Percentiles rank a stretch among this genome's conserved stretches.
These are phyloP conservation scores for Collichthys lucidus DNA, from an alignment of 2,113 vertebrate species.

Conservation along the genomic window DNA sequence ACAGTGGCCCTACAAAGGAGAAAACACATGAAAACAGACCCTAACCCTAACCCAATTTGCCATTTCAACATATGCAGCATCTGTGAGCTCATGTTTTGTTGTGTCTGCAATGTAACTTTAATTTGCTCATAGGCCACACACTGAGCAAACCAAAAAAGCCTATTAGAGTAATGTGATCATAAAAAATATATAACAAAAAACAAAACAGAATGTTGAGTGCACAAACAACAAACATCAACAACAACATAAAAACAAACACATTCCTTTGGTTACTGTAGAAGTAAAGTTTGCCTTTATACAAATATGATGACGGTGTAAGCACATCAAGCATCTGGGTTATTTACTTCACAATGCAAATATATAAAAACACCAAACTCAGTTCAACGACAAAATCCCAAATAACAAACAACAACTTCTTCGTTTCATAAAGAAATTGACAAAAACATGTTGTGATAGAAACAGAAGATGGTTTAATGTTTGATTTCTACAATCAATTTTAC, in stretches of 20 bases:
- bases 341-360: not conserved
- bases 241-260: not conserved
- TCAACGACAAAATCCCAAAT: not conserved
- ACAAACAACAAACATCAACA: not conserved
- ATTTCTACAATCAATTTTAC: not conserved
- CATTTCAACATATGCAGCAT: too few species aligned
- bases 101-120: not conserved
- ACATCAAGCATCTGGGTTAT: not conserved
- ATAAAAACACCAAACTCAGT: not conserved
- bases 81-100: too few species aligned
- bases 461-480: not conserved
- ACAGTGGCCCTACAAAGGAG: not conserved
- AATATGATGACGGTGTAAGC: not conserved
- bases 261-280: not conserved
- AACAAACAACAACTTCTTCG: not conserved
- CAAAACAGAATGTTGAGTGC: not conserved
- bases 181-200: not conserved
- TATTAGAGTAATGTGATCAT: not conserved
- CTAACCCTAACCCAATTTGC: too few species aligned
- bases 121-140: not conserved
- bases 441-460: not conserved
- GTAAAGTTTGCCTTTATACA: not conserved
- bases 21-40: not conserved
- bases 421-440: not conserved
- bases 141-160: not conserved